Percentiles rank a stretch among this genome's conserved stretches.
Evolutionary conservation across 2,797 vertebrate genomes (phyloP).

Genomic region (Champsocephalus gunnari): DNA sequence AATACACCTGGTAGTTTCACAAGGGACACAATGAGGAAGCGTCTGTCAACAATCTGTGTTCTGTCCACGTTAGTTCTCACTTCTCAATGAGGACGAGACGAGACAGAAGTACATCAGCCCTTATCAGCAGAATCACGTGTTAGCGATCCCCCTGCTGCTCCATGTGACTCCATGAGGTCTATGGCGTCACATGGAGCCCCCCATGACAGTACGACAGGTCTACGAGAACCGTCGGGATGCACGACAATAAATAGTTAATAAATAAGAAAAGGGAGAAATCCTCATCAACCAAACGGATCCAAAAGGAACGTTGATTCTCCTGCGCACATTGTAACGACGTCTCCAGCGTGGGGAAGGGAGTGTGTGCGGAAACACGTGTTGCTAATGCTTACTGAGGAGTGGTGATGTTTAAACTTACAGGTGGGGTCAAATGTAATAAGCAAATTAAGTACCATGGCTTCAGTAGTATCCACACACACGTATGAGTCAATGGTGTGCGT

Average conservation of each 20-base stretch:
- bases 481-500: neutral
- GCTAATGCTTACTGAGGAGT: constrained; percentile 5
- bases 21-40: neutral
- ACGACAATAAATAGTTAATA: constrained; percentile 52
- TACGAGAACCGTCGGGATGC: constrained; percentile 10
- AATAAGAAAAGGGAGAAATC: constrained; percentile 22
- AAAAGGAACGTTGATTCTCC: constrained; percentile 32
- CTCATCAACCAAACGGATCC: constrained; percentile 6
- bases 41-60: neutral
- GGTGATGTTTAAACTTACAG: constrained; percentile 13
- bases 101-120: neutral
- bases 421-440: constrained; percentile 14
- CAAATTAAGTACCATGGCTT: constrained; percentile 45
- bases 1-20: neutral
- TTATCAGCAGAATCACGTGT: neutral
- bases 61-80: neutral
- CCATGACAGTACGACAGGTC: neutral
- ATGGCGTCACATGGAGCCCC: no score
- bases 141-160: neutral
- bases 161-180: neutral
- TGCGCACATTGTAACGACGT: constrained; percentile 22
- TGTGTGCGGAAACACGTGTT: neutral
- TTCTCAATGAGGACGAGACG: neutral
- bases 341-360: constrained; percentile 7
- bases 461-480: constrained; percentile 34